Conservation (phyloP, 1,140 invertebrate species). For the Cyrtorhinus lividipennis region DNA sequence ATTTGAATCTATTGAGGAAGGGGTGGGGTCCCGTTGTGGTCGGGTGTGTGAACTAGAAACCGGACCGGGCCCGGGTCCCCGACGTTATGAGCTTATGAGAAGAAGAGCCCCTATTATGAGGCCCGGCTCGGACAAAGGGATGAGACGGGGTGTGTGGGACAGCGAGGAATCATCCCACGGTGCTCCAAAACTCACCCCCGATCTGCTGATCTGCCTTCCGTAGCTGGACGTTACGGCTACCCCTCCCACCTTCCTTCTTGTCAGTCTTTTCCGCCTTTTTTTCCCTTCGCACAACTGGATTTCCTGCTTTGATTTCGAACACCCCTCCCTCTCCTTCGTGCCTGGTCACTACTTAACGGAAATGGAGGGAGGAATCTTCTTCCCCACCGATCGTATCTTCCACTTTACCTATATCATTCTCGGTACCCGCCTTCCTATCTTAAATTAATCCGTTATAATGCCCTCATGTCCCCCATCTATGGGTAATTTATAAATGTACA, state of each 20-base stretch:
- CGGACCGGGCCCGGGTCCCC: neutral
- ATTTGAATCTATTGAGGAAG: neutral
- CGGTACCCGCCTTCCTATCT: no score
- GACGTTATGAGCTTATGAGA: no score
- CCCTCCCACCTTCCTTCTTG: neutral
- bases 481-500: no score
- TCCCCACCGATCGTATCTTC: neutral
- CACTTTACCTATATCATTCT: neutral
- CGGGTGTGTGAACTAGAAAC: neutral
- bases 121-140: neutral
- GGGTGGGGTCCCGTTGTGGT: neutral
- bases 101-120: no score
- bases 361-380: neutral
- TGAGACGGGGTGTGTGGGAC: conserved; percentile 7
- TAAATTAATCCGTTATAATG: no score
- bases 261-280: neutral
- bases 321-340: neutral
- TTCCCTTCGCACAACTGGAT: neutral
- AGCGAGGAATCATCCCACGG: neutral
- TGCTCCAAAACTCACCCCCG: neutral
- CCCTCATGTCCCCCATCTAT: no score
- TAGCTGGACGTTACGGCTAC: neutral
- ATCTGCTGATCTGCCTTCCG: neutral
- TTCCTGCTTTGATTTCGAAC: conserved; percentile 3
- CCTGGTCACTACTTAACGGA: neutral